phyloP scores from a whole-genome alignment of 2,113 vertebrate species.

The Psammodynastes pulverulentus region DNA sequence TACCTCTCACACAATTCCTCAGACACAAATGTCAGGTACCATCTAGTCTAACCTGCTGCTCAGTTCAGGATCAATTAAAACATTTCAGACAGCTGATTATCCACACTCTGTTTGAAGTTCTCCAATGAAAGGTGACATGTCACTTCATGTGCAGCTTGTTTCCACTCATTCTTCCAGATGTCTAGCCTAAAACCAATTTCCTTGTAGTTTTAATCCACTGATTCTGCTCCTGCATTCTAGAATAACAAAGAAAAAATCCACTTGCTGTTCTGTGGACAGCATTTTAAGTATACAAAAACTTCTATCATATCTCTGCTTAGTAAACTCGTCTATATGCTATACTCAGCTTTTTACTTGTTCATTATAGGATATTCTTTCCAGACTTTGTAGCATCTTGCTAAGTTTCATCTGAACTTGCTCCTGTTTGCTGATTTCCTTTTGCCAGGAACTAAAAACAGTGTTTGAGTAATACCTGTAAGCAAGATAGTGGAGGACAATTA shows the following conservation, averaged over 20 bases:
- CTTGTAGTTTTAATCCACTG: background rate
- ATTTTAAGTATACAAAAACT: background rate
- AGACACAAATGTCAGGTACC: background rate
- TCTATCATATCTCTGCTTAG: background rate
- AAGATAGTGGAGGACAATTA: background rate
- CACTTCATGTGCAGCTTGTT: background rate
- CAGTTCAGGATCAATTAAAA: background rate
- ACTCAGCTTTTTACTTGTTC: background rate
- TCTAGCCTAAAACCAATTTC: background rate
- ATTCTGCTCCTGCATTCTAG: background rate
- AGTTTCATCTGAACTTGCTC: background rate
- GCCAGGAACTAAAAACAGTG: background rate
- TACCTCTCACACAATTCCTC: background rate
- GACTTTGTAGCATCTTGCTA: background rate
- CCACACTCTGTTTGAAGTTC: background rate
- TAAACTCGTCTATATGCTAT: background rate
- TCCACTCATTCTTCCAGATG: background rate
- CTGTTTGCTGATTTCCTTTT: background rate
- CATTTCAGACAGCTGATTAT: background rate
- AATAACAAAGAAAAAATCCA: background rate
- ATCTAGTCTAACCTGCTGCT: background rate
- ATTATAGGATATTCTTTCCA: background rate
- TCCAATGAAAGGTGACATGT: background rate
- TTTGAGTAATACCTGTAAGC: background rate
- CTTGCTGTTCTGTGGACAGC: background rate